A percentile compares a stretch with the other conserved stretches of the same genome.
These are phyloP conservation scores for Lycorma delicatula DNA, from an alignment of 1,140 invertebrate genomes.

Conservation along the genomic window DNA sequence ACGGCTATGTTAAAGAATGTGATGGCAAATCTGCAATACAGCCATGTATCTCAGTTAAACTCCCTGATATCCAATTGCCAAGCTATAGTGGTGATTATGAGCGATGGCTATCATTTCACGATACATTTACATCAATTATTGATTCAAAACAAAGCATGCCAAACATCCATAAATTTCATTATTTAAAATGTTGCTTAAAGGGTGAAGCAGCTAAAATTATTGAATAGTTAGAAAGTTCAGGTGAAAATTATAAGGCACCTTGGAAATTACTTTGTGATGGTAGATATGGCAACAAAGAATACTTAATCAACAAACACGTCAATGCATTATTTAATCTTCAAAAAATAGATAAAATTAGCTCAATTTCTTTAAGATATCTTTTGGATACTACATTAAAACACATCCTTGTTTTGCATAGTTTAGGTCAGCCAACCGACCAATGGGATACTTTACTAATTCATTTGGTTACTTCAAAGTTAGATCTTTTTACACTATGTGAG, in stretches of 20 bases:
- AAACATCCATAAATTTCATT: not conserved
- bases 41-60: not conserved
- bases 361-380: not conserved
- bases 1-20: not conserved
- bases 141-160: not conserved
- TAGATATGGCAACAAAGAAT: not conserved
- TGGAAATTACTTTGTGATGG: not conserved
- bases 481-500: no score
- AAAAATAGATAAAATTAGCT: not conserved
- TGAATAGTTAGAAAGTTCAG: no score
- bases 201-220: slow-evolving; percentile 1
- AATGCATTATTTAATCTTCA: not conserved
- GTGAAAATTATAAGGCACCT: not conserved
- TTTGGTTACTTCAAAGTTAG: no score
- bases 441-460: no score
- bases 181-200: not conserved
- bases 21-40: not conserved
- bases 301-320: not conserved
- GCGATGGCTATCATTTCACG: not conserved
- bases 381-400: not conserved
- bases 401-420: not conserved
- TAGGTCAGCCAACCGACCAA: not conserved
- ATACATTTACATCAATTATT: not conserved
- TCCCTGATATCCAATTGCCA: not conserved
- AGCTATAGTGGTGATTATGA: not conserved